A percentile compares a stretch with the other conserved stretches of the same genome.
Evolutionary conservation across 2,888 invertebrate species (phyloP).

Genomic region (Nomada goodeniana): DNA sequence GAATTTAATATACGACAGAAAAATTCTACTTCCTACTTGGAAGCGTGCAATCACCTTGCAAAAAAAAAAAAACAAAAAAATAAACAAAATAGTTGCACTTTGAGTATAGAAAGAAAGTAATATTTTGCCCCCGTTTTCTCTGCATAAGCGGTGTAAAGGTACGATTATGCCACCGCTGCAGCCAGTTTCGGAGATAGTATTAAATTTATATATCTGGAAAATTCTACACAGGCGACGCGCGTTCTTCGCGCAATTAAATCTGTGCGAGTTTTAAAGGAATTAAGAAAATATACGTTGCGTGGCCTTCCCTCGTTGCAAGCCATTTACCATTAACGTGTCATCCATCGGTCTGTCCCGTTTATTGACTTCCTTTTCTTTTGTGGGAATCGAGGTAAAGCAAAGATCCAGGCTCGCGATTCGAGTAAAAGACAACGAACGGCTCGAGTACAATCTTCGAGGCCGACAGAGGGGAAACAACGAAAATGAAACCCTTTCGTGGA

Average conservation of each 20-base stretch:
- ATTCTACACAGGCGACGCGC: conserved; percentile 14
- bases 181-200: conserved; percentile 32
- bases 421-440: neutral
- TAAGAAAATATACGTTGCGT: conserved; percentile 45
- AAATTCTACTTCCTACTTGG: no score
- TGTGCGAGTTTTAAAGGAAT: conserved; percentile 31
- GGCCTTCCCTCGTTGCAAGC: conserved; percentile 13
- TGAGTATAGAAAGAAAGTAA: neutral
- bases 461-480: neutral
- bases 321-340: neutral
- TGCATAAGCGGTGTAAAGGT: conserved; percentile 25
- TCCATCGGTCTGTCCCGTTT: conserved; percentile 8
- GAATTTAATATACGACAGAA: no score
- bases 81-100: no score
- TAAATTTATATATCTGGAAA: conserved; percentile 22
- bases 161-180: conserved; percentile 12
- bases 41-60: no score
- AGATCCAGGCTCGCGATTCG: neutral
- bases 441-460: neutral
- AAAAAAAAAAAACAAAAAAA: no score
- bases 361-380: conserved; percentile 22
- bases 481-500: conserved; percentile 4
- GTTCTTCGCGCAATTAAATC: conserved; percentile 22
- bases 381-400: neutral
- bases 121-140: conserved; percentile 33